phyloP scores from a whole-genome alignment of 2,888 invertebrate species.

The Rotaria macrura region DNA sequence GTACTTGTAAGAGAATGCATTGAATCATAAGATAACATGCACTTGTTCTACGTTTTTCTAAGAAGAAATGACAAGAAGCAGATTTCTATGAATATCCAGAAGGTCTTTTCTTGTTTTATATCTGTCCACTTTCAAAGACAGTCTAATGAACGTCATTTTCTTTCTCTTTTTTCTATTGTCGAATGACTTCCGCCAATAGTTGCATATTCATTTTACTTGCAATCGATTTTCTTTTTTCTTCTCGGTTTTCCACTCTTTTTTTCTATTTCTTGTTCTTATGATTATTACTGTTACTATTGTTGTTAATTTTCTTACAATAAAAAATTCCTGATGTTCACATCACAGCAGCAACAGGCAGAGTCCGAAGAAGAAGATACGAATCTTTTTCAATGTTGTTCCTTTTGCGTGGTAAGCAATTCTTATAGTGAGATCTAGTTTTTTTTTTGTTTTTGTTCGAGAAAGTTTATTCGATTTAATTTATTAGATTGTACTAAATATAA shows the following conservation, averaged over 20 bases:
- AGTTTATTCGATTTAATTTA: no score
- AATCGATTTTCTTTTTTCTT: not conserved
- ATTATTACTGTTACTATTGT: not conserved
- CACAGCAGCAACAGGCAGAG: not conserved
- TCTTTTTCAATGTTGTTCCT: not conserved
- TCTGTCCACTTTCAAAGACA: not conserved
- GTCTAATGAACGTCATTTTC: not conserved
- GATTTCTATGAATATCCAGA: not conserved
- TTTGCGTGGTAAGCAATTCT: not conserved
- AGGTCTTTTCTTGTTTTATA: not conserved
- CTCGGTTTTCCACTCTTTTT: not conserved
- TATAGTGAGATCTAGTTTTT: no score
- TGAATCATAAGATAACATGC: not conserved
- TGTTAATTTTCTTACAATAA: not conserved
- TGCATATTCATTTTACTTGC: not conserved
- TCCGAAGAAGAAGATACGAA: not conserved
- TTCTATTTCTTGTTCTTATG: not conserved
- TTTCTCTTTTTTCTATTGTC: not conserved
- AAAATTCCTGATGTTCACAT: not conserved
- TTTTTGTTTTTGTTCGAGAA: no score
- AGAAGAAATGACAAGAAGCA: not conserved
- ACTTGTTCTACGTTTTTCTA: not conserved
- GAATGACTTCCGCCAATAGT: not conserved
- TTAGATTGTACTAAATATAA: no score
- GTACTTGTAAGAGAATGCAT: not conserved